A percentile compares a stretch with the other conserved stretches of the same genome.
Evolutionary conservation across 2,888 invertebrate species (phyloP).

Genomic region (Drosophila gaucha): DNA sequence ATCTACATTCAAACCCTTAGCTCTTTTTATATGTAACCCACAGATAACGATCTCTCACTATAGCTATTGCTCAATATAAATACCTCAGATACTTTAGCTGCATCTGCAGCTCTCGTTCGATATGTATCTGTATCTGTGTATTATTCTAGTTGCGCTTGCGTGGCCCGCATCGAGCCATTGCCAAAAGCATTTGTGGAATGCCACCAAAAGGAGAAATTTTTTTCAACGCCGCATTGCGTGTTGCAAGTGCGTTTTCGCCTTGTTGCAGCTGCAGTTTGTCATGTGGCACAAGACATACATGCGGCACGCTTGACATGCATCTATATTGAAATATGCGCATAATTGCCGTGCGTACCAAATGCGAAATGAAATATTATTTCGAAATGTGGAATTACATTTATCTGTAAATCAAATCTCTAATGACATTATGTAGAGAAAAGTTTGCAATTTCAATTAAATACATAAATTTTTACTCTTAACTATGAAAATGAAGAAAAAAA

Average conservation of each 20-base stretch:
- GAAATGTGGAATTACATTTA: slow-evolving; percentile 7
- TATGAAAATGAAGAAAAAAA: neutral
- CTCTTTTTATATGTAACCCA: neutral
- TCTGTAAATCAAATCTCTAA: neutral
- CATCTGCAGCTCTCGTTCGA: neutral
- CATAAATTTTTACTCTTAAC: too few relatives aligned
- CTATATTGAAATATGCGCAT: slow-evolving; percentile 68
- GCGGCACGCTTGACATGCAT: slow-evolving; percentile 57
- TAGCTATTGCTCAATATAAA: neutral
- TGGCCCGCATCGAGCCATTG: slow-evolving; percentile 24
- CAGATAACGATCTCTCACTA: neutral
- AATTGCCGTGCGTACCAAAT: slow-evolving; percentile 57
- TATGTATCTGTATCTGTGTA: slow-evolving; percentile 17
- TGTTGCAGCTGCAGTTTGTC: slow-evolving; percentile 70
- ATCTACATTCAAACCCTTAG: neutral
- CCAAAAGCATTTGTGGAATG: slow-evolving; percentile 56
- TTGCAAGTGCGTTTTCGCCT: slow-evolving; percentile 48
- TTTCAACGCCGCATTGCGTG: slow-evolving; percentile 42
- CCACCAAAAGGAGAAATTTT: slow-evolving; percentile 61
- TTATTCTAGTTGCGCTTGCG: slow-evolving; percentile 60
- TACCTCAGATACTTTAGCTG: slow-evolving; percentile 1
- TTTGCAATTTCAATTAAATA: too few relatives aligned
- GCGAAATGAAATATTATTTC: slow-evolving; percentile 34
- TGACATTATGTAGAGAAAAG: neutral
- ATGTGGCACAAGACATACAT: slow-evolving; percentile 55